Conservation (phyloP, 2,888 invertebrate species). For the Drosophila dives region DNA sequence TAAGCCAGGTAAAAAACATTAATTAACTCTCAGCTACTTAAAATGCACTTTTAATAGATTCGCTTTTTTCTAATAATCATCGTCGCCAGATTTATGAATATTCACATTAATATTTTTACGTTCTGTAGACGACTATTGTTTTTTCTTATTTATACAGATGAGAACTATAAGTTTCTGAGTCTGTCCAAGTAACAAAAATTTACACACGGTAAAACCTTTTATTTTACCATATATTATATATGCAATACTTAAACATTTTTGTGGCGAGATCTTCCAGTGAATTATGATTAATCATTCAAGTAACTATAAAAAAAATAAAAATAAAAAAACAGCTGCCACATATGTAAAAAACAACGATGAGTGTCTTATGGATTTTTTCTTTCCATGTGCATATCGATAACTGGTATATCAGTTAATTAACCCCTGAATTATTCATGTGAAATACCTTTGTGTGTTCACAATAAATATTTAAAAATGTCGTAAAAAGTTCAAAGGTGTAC, state of each 20-base stretch:
- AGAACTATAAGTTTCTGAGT: conserved; percentile 8
- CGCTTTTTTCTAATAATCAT: neutral
- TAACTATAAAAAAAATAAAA: conserved; percentile 2
- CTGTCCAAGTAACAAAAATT: neutral
- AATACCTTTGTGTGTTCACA: conserved; percentile 13
- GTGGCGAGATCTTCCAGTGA: conserved; percentile 3
- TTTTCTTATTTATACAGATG: conserved; percentile 15
- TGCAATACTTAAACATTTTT: conserved; percentile 13
- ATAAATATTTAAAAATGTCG: conserved; percentile 26
- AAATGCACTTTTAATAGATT: neutral
- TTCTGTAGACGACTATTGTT: conserved; percentile 7
- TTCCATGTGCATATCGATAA: neutral
- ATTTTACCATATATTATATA: neutral
- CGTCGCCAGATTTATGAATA: conserved; percentile 2
- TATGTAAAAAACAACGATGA: conserved; percentile 18
- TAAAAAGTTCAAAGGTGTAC: conserved; percentile 21
- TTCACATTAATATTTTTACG: conserved; percentile 10
- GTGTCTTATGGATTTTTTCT: neutral
- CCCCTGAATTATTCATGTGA: conserved; percentile 45
- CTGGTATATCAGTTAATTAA: conserved; percentile 4
- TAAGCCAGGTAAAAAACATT: neutral
- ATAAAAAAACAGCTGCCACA: conserved; percentile 19
- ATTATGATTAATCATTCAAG: conserved; percentile 31
- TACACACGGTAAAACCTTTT: conserved; percentile 4
- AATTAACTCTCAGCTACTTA: neutral